These are phyloP conservation scores for Tachycineta bicolor DNA, from an alignment of 2,113 vertebrate species.

Conservation along the genomic window DNA sequence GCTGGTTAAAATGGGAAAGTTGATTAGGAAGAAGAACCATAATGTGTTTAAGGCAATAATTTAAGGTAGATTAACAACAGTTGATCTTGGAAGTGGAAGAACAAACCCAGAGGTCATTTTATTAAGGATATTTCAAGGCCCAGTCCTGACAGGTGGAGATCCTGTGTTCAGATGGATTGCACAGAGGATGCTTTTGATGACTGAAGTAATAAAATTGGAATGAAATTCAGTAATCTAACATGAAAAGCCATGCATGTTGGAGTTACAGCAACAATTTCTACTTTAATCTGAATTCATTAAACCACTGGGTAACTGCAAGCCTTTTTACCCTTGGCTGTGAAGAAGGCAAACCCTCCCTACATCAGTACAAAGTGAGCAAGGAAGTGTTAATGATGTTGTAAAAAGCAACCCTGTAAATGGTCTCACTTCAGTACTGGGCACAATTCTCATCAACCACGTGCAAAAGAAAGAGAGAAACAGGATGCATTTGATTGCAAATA, in stretches of 20 bases:
- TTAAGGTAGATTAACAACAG: background rate
- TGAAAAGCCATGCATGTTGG: background rate
- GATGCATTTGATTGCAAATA: background rate
- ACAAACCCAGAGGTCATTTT: background rate
- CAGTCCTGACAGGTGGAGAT: background rate
- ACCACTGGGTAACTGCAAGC: background rate
- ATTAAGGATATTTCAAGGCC: background rate
- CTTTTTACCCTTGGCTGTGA: background rate
- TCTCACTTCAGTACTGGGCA: background rate
- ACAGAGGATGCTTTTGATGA: background rate
- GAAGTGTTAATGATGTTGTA: background rate
- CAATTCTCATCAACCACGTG: background rate
- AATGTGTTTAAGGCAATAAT: background rate
- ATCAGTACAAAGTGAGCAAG: background rate
- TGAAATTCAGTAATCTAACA: conserved; percentile 15
- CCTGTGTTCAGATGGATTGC: background rate
- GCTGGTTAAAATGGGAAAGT: background rate
- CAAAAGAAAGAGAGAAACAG: background rate
- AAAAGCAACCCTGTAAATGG: background rate
- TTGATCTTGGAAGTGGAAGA: background rate
- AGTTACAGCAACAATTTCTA: background rate
- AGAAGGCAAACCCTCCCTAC: background rate
- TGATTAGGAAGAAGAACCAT: background rate
- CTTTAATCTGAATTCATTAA: conserved; percentile 19
- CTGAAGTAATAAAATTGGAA: background rate